Evolutionary conservation across 2,888 invertebrate species (phyloP).

Genomic region (Meiosimyza platycephala): DNA sequence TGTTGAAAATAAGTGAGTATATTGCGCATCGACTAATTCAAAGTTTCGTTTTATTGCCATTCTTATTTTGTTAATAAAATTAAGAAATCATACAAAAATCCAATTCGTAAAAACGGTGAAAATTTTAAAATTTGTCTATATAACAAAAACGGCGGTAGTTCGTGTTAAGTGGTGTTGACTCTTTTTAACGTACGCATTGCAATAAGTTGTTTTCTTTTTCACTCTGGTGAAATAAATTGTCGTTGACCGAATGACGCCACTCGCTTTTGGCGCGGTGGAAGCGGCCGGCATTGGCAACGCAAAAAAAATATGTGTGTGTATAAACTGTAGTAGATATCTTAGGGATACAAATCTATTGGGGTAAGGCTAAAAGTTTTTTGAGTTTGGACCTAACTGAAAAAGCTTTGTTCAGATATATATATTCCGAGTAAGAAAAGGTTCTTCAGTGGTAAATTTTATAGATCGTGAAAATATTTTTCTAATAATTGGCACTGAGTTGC

Average conservation of each 20-base stretch:
- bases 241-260: slow-evolving; percentile 26
- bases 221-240: slow-evolving; percentile 5
- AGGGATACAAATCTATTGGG: too few species aligned
- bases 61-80: slow-evolving; percentile 34
- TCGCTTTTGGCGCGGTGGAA: slow-evolving; percentile 32
- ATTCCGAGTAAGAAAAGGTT: too few species aligned
- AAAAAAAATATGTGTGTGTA: background rate
- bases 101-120: slow-evolving; percentile 51
- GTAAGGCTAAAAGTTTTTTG: too few species aligned
- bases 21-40: background rate
- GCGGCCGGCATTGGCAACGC: slow-evolving; percentile 25
- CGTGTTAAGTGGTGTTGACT: slow-evolving; percentile 49
- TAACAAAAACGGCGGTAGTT: slow-evolving; percentile 45
- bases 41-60: slow-evolving; percentile 35
- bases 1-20: slow-evolving; percentile 68
- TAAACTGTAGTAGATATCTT: too few species aligned
- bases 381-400: too few species aligned
- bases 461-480: too few species aligned
- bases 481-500: too few species aligned
- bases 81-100: slow-evolving; percentile 8
- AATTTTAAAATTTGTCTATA: slow-evolving; percentile 61
- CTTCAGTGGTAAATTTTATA: too few species aligned
- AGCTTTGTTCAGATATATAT: too few species aligned
- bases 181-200: slow-evolving; percentile 48
- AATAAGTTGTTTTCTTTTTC: slow-evolving; percentile 12